A percentile compares a stretch with the other conserved stretches of the same genome.
phyloP scores from a whole-genome alignment of 2,888 invertebrate genomes.

The Hipparchia sbordonii region DNA sequence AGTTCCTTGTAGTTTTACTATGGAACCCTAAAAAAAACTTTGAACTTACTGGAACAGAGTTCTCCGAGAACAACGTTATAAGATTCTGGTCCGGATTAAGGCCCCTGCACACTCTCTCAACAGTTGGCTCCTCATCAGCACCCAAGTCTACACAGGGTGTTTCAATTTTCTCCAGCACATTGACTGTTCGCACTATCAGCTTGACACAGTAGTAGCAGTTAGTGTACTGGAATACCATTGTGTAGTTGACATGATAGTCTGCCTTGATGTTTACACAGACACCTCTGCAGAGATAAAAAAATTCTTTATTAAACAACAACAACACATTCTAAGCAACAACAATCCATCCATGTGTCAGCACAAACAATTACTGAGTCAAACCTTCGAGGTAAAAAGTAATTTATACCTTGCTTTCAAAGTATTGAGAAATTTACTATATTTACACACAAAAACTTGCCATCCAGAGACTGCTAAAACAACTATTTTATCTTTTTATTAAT shows the following conservation, averaged over 20 bases:
- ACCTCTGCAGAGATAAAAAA: constrained; percentile 72
- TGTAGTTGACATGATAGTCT: constrained; percentile 91
- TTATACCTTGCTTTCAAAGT: too few relatives aligned
- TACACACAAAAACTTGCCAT: too few relatives aligned
- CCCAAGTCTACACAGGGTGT: constrained; percentile 90
- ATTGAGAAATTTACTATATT: too few relatives aligned
- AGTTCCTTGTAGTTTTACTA: too few relatives aligned
- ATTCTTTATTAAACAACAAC: not conserved
- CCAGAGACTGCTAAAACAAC: too few relatives aligned
- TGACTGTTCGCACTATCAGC: constrained; percentile 92
- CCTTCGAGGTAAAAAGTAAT: too few relatives aligned
- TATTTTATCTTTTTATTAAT: too few relatives aligned
- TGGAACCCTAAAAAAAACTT: constrained; percentile 1
- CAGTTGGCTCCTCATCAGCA: constrained; percentile 85
- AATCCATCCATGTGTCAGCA: too few relatives aligned
- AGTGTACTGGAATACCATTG: constrained; percentile 88
- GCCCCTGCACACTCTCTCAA: constrained; percentile 89
- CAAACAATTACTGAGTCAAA: too few relatives aligned
- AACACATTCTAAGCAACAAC: not conserved
- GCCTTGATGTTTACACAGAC: constrained; percentile 88
- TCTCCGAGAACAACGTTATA: constrained; percentile 93
- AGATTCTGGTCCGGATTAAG: constrained; percentile 91
- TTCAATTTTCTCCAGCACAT: constrained; percentile 94
- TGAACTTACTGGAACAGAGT: constrained; percentile 88
- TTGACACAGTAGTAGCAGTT: constrained; percentile 93